These are phyloP conservation scores for Thalassaphorura encarpata DNA, from an alignment of 1,140 invertebrate species.

Conservation along the genomic window DNA sequence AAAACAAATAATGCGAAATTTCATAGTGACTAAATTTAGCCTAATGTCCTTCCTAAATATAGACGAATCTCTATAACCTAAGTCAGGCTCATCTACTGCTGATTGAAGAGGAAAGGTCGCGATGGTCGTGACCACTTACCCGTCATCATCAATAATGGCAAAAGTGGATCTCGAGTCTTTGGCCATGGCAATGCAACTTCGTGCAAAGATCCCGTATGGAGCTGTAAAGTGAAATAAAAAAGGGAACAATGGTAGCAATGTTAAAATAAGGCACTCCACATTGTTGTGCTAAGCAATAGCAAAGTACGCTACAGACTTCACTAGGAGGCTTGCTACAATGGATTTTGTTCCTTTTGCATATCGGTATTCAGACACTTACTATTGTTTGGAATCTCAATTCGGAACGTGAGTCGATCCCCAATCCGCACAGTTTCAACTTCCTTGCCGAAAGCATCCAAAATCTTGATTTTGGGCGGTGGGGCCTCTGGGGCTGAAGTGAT, in stretches of 20 bases:
- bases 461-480: conserved; percentile 82
- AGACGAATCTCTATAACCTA: too few relatives aligned
- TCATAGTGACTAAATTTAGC: too few relatives aligned
- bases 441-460: conserved; percentile 67
- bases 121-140: conserved; percentile 45
- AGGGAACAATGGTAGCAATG: too few relatives aligned
- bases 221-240: conserved; percentile 48
- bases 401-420: conserved; percentile 86
- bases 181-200: conserved; percentile 91
- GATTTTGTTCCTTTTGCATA: neutral
- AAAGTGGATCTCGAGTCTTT: conserved; percentile 92
- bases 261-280: too few relatives aligned
- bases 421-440: conserved; percentile 91
- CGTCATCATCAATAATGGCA: conserved; percentile 90
- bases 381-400: conserved; percentile 90
- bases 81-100: neutral
- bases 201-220: conserved; percentile 89
- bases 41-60: too few relatives aligned
- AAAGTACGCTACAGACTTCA: too few relatives aligned
- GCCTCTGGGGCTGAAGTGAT: conserved; percentile 90
- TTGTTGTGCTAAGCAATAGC: too few relatives aligned
- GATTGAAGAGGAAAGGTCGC: neutral
- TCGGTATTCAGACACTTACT: conserved; percentile 53
- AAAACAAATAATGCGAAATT: too few relatives aligned
- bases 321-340: conserved; percentile 1